A percentile compares a stretch with the other conserved stretches of the same genome.
phyloP scores from a whole-genome alignment of 2,113 vertebrate genomes.

The Sylvilagus bachmani region DNA sequence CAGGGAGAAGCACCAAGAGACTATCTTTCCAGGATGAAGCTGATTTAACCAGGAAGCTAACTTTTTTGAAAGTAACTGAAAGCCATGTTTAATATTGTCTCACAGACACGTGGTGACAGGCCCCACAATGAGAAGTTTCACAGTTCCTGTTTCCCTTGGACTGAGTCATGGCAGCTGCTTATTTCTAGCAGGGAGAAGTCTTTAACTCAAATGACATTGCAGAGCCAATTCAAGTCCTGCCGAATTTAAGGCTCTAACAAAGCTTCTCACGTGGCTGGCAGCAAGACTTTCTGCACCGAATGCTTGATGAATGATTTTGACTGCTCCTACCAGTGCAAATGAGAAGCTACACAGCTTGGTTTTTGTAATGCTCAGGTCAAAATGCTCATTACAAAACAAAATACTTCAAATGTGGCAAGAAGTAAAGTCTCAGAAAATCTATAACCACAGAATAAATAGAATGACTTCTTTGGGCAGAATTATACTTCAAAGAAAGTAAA shows the following conservation, averaged over 20 bases:
- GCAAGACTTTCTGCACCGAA: conserved; percentile 42
- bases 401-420: conserved; percentile 23
- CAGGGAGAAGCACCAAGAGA: neutral
- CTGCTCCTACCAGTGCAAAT: conserved; percentile 15
- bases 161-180: neutral
- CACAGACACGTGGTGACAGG: neutral
- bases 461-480: conserved; percentile 66
- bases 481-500: conserved; percentile 77
- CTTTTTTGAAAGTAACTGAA: conserved; percentile 16
- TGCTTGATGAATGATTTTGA: conserved; percentile 46
- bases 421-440: conserved; percentile 52
- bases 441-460: conserved; percentile 65
- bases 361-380: conserved; percentile 52
- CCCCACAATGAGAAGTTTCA: conserved; percentile 25
- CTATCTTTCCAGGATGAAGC: neutral
- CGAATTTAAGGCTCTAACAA: conserved; percentile 12
- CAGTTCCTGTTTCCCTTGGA: neutral
- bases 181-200: conserved; percentile 18
- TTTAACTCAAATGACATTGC: neutral
- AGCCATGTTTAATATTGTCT: neutral
- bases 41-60: conserved; percentile 33
- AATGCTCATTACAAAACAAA: conserved; percentile 45
- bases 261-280: conserved; percentile 10
- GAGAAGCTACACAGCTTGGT: conserved; percentile 46
- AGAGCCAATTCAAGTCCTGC: neutral